phyloP scores from a whole-genome alignment of 2,888 invertebrate genomes.

The Cetonia aurata region DNA sequence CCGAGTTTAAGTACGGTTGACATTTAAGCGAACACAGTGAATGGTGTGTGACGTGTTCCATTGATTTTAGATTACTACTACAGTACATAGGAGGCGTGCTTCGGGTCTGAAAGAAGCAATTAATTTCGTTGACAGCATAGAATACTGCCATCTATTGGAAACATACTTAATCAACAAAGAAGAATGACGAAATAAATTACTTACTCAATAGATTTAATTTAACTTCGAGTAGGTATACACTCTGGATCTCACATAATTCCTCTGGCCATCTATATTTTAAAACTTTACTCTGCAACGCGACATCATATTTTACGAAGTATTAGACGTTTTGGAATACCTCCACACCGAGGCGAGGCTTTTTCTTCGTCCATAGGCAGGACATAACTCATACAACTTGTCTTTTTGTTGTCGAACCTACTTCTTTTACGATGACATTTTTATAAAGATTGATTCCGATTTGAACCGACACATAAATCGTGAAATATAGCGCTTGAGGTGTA shows the following conservation, averaged over 20 bases:
- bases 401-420: conserved; percentile 10
- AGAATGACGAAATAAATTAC: conserved; percentile 14
- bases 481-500: conserved; percentile 5
- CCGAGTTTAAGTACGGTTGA: no score
- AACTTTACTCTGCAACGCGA: conserved; percentile 20
- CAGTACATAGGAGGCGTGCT: no score
- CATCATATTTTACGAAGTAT: conserved; percentile 37
- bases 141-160: no score
- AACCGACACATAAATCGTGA: conserved; percentile 32
- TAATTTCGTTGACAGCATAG: no score
- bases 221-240: conserved; percentile 12
- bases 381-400: conserved; percentile 28
- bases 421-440: conserved; percentile 25
- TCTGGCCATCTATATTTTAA: conserved; percentile 21
- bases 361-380: neutral
- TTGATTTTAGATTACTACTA: no score
- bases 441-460: conserved; percentile 33
- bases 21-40: no score
- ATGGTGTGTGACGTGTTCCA: no score
- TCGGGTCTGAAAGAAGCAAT: no score
- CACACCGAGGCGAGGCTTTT: neutral
- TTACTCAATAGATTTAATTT: conserved; percentile 29
- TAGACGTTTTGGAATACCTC: conserved; percentile 2
- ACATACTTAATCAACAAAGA: no score
- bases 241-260: conserved; percentile 27